These are phyloP conservation scores for Diorhabda sublineata DNA, from an alignment of 1,140 invertebrate genomes.

Conservation along the genomic window DNA sequence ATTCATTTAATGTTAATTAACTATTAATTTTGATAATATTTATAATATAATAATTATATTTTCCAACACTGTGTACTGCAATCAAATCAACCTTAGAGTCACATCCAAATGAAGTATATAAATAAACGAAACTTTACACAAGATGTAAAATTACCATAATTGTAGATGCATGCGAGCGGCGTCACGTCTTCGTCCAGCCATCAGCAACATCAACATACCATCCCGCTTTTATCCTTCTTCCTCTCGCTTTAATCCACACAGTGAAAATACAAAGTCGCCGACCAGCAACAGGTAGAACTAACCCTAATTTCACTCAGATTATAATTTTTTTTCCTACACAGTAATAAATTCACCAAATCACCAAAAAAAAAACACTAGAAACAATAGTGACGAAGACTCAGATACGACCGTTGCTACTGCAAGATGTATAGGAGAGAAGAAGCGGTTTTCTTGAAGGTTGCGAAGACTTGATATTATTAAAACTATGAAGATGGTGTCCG, in stretches of 20 bases:
- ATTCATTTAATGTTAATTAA: too few relatives aligned
- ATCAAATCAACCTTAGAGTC: background rate
- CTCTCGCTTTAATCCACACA: background rate
- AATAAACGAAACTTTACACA: background rate
- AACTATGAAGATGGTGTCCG: conserved; percentile 1
- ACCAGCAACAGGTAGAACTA: background rate
- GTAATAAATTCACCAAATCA: background rate
- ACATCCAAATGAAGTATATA: background rate
- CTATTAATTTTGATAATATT: too few relatives aligned
- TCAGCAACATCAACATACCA: conserved; percentile 1
- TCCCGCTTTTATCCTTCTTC: background rate
- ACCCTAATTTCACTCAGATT: background rate
- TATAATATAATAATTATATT: too few relatives aligned
- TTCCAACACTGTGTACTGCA: background rate
- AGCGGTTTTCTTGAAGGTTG: background rate
- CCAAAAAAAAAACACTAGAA: background rate
- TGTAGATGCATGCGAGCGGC: background rate
- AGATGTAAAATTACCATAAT: background rate
- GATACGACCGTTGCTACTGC: too few relatives aligned
- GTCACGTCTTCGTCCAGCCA: background rate
- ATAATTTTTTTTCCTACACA: background rate
- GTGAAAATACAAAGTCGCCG: background rate
- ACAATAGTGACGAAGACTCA: too few relatives aligned
- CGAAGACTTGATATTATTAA: background rate
- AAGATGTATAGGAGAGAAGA: background rate